Evolutionary conservation across 1,140 invertebrate genomes (phyloP), one percentile per base, ranked within the genome.

Genomic region (Procambarus virginalis): DNA sequence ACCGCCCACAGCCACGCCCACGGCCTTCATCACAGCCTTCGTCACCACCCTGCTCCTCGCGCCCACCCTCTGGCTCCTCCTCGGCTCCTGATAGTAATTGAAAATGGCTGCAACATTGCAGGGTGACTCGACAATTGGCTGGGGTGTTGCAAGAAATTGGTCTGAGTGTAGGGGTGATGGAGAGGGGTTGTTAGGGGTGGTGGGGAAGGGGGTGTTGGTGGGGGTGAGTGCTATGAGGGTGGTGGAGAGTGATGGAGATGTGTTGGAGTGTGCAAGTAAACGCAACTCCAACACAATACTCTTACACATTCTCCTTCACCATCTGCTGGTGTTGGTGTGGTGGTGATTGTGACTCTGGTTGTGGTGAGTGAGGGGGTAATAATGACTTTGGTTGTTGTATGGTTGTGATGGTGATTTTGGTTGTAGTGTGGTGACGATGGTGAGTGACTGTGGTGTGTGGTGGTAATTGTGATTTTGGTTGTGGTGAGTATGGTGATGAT

Each of bases 81-180:
- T 87, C 45, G 78, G 78, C n/a, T 79, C 86, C 64, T 91, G 80
- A 86, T 91, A 84, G 85, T 87, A 20, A 86, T 8, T 68, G 14
- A 60, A 22, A 58, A 3, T 68, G 48, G 6, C 46, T 45, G 64
- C 22, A 78, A 78, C 45, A 5, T 12, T 46, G 5, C 76, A 10
- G 22, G 34, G 45, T 4, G 17, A 17, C 22, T 78, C 49, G n/a
- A 5, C 4, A 14, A 17, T 17, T 64, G 60, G n/a, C 20, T 20
- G 14, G 2, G 14, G 45, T 46, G 3, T 78, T 17, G 6, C 14
- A 4, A 1, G 45, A 20, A 48, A 20, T 48, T 46, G 45, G 76
- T 46, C 17, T 17, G 45, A 20, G 14, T 78, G 76, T 48, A 45
- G 17, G 0, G 76, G 22, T 48, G 49, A 14, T 77, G 20, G 75